Evolutionary conservation across 2,888 invertebrate genomes (phyloP).

Genomic region (Coenonympha arcania): DNA sequence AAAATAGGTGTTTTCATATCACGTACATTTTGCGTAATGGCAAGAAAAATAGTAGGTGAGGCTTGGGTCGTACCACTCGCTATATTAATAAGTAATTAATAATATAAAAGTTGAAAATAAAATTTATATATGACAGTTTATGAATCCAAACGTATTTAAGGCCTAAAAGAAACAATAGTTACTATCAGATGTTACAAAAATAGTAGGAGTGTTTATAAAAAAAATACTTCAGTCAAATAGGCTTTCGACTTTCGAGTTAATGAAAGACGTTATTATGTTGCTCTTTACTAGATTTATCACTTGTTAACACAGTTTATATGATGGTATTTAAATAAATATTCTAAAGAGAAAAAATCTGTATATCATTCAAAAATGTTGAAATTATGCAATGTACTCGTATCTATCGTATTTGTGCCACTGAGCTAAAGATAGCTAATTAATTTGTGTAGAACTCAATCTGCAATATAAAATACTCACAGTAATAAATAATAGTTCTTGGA

Average conservation of each 20-base stretch:
- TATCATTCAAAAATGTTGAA: no score
- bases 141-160: neutral
- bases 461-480: no score
- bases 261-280: neutral
- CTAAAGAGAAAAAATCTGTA: no score
- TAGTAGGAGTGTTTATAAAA: neutral
- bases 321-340: no score
- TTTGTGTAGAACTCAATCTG: no score
- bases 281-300: neutral
- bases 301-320: no score
- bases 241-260: neutral
- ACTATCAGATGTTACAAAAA: neutral
- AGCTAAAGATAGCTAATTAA: no score
- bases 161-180: neutral
- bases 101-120: neutral
- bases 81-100: slow-evolving; percentile 2
- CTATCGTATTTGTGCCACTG: no score
- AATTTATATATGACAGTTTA: neutral
- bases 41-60: slow-evolving; percentile 13
- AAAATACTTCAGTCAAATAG: neutral
- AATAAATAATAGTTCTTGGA: no score
- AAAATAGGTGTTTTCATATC: slow-evolving; percentile 25
- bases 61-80: slow-evolving; percentile 17
- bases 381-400: no score
- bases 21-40: slow-evolving; percentile 27